A percentile compares a stretch with the other conserved stretches of the same genome.
Evolutionary conservation across 2,113 vertebrate genomes (phyloP).

Genomic region (Otolemur garnettii): DNA sequence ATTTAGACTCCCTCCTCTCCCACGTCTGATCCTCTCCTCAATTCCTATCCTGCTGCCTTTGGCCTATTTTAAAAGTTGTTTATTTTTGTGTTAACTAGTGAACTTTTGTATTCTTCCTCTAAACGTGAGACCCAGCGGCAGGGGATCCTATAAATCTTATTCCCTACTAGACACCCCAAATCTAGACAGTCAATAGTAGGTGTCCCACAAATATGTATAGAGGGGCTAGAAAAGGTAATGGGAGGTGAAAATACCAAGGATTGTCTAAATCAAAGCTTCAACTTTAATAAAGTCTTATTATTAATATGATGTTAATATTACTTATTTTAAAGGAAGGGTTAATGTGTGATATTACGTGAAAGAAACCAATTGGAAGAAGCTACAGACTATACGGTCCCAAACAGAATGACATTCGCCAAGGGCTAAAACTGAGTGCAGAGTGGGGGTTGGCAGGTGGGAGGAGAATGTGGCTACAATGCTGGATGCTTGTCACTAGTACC

Average conservation of each 20-base stretch:
- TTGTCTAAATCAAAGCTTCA: not conserved
- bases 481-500: not conserved
- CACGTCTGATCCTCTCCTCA: not conserved
- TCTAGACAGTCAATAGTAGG: not conserved
- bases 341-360: not conserved
- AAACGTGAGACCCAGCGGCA: not conserved
- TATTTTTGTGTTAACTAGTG: conserved; percentile 17
- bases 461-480: not conserved
- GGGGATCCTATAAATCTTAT: not conserved
- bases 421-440: not conserved
- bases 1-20: not conserved
- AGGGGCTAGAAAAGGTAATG: not conserved
- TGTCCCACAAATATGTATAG: not conserved
- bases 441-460: not conserved
- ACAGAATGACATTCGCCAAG: not conserved
- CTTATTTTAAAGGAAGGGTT: not conserved
- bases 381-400: not conserved
- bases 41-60: not conserved
- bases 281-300: not conserved
- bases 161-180: not conserved
- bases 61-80: not conserved
- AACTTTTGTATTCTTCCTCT: not conserved
- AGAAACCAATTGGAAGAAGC: not conserved
- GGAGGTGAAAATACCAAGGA: not conserved
- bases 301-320: not conserved